phyloP scores from a whole-genome alignment of 2,888 invertebrate species.

The Acleris emargana region DNA sequence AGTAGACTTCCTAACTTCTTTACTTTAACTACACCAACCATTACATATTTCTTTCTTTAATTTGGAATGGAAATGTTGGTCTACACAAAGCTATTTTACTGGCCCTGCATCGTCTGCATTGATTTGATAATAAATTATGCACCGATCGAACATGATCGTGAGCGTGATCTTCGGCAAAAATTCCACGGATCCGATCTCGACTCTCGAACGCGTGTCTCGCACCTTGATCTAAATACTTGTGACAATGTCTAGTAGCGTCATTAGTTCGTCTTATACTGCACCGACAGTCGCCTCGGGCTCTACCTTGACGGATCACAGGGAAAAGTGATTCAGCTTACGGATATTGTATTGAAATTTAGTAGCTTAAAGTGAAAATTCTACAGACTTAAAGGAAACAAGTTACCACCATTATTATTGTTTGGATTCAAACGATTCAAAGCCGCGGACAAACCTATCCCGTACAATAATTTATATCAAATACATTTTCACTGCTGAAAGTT shows the following conservation, averaged over 20 bases:
- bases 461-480: no score
- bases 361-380: no score
- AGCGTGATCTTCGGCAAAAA: constrained; percentile 77
- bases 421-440: no score
- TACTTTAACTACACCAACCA: background rate
- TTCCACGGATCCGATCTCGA: constrained; percentile 75
- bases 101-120: constrained; percentile 56
- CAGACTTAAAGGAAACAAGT: no score
- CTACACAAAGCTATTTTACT: constrained; percentile 39
- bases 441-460: no score
- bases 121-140: constrained; percentile 67
- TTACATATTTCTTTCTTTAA: no score
- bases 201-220: constrained; percentile 79
- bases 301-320: constrained; percentile 36
- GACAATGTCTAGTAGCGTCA: constrained; percentile 76
- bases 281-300: constrained; percentile 44
- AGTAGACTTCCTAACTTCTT: background rate
- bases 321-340: constrained; percentile 34
- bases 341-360: constrained; percentile 23
- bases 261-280: constrained; percentile 63
- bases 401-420: no score
- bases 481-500: background rate
- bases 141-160: constrained; percentile 56
- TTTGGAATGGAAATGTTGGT: background rate
- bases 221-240: constrained; percentile 84